A percentile compares a stretch with the other conserved stretches of the same genome.
These are phyloP conservation scores for Heliconius nattereri DNA, from an alignment of 1,140 invertebrate genomes.

Conservation along the genomic window DNA sequence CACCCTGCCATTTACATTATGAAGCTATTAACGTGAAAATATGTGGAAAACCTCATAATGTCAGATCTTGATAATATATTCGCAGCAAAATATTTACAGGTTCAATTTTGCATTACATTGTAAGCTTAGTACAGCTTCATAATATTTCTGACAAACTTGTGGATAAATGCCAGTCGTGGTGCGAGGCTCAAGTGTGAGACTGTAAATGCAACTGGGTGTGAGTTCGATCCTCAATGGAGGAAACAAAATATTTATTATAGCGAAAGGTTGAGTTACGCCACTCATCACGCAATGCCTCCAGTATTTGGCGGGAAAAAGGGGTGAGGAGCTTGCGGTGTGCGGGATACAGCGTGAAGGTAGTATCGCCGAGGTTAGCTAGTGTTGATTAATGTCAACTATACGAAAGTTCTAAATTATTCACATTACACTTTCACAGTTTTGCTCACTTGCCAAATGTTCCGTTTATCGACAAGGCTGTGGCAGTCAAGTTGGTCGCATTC, in stretches of 20 bases:
- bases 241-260: no score
- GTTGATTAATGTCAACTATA: constrained; percentile 35
- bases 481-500: constrained; percentile 31
- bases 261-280: no score
- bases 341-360: no score
- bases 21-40: constrained; percentile 23
- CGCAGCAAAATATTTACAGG: constrained; percentile 13
- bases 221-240: no score
- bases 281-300: no score
- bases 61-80: constrained; percentile 30
- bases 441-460: constrained; percentile 34
- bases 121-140: neutral
- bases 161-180: neutral
- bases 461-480: constrained; percentile 35
- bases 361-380: constrained; percentile 17
- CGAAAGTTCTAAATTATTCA: constrained; percentile 39
- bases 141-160: neutral
- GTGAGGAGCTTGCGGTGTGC: no score
- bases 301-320: no score
- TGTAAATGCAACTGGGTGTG: no score
- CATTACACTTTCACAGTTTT: constrained; percentile 41
- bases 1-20: constrained; percentile 25
- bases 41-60: constrained; percentile 32
- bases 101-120: neutral
- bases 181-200: no score